phyloP scores from a whole-genome alignment of 2,113 vertebrate species.

The Galemys pyrenaicus region DNA sequence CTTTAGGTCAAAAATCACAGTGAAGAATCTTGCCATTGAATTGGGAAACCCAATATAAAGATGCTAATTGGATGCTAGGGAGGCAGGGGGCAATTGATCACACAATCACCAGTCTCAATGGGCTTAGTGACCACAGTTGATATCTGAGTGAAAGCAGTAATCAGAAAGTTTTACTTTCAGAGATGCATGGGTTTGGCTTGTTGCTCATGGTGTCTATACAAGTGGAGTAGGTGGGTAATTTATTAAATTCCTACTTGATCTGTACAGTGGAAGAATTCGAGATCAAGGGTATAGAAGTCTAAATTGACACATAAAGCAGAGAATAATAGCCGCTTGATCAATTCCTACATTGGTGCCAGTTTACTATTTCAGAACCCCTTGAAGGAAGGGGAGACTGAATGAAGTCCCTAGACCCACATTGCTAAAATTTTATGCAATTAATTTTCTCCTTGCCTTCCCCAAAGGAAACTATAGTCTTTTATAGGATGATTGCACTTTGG shows the following conservation, averaged over 20 bases:
- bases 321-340: background rate
- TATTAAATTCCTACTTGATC: background rate
- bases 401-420: background rate
- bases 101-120: background rate
- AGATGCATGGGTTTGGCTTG: background rate
- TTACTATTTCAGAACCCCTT: background rate
- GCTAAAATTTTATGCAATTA: background rate
- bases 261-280: background rate
- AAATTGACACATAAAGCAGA: background rate
- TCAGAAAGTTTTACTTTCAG: background rate
- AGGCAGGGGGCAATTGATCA: background rate
- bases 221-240: background rate
- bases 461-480: background rate
- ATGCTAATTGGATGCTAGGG: background rate
- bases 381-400: background rate
- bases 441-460: background rate
- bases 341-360: background rate
- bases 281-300: background rate
- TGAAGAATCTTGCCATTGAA: too few relatives aligned
- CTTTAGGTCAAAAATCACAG: background rate
- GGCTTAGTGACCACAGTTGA: background rate
- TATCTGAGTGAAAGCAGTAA: background rate
- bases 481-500: background rate
- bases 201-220: background rate
- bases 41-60: background rate